These are phyloP conservation scores for Hydra vulgaris DNA, from an alignment of 30 jellyfish, hydroid and myxozoan species.

Conservation along the genomic window DNA sequence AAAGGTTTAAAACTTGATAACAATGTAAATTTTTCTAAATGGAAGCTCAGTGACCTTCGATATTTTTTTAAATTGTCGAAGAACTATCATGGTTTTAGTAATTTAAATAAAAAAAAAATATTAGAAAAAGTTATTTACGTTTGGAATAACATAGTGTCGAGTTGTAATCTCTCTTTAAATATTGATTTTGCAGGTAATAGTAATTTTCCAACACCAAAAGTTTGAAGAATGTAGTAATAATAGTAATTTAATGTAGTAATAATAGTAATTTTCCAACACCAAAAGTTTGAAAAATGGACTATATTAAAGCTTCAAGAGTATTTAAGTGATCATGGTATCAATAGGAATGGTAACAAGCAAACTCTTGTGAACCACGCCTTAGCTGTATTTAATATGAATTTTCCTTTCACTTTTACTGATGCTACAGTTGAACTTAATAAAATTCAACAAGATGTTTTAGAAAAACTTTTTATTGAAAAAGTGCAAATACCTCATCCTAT, in stretches of 20 bases:
- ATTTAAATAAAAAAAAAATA: too few species aligned
- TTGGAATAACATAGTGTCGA: background rate
- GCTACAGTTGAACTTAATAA: too few species aligned
- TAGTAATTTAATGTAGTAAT: too few species aligned
- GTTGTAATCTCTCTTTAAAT: background rate
- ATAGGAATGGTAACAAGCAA: background rate
- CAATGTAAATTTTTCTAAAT: background rate
- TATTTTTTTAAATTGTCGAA: background rate
- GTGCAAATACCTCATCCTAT: constrained; percentile 3
- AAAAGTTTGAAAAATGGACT: constrained; percentile 13
- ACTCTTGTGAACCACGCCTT: constrained; percentile 6
- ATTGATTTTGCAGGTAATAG: background rate
- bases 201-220: background rate
- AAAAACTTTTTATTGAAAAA: background rate
- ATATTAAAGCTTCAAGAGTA: constrained; percentile 3
- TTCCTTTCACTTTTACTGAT: background rate
- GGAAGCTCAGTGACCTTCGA: background rate
- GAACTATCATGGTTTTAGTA: background rate
- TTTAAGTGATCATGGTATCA: background rate
- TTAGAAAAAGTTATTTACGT: background rate
- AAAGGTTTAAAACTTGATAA: background rate
- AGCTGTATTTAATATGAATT: background rate
- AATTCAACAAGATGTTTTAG: too few species aligned
- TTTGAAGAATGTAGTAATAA: too few species aligned
- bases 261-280: too few species aligned